These are phyloP conservation scores for Crambe crambe DNA, from an alignment of 37 sponge, comb jelly and placozoan species.

Conservation along the genomic window DNA sequence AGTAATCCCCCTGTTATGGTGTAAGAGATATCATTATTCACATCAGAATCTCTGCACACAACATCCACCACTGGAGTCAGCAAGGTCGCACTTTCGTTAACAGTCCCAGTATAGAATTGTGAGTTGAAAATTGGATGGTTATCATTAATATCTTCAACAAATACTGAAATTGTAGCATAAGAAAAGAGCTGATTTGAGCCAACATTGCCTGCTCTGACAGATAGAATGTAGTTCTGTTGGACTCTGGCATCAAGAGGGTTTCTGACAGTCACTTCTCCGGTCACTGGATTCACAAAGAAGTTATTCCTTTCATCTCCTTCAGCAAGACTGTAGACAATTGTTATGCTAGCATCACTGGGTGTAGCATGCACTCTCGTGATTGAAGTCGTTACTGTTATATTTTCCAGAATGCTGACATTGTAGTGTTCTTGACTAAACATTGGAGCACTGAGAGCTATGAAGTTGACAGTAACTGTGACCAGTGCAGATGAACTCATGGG, in stretches of 20 bases:
- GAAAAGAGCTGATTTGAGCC: conserved; percentile 40
- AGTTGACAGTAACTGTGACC: conserved; percentile 66
- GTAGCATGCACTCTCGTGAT: conserved; percentile 47
- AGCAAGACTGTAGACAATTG: conserved; percentile 45
- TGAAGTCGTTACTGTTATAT: conserved; percentile 1
- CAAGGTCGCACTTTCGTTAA: conserved; percentile 32
- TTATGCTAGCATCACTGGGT: conserved; percentile 35
- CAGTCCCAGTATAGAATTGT: conserved; percentile 22
- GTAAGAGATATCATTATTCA: conserved; percentile 41
- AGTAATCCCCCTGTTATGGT: neutral
- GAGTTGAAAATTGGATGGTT: conserved; percentile 37
- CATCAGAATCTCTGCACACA: conserved; percentile 54
- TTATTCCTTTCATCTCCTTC: conserved; percentile 46
- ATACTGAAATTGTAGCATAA: conserved; percentile 31
- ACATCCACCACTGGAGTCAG: conserved; percentile 35
- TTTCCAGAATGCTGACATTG: conserved; percentile 45
- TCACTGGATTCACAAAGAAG: conserved; percentile 46
- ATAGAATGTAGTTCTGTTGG: conserved; percentile 29
- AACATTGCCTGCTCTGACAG: conserved; percentile 37
- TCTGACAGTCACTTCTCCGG: conserved; percentile 44
- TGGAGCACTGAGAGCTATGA: conserved; percentile 45
- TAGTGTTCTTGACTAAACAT: conserved; percentile 43
- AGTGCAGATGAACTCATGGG: conserved; percentile 52
- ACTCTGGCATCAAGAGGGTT: conserved; percentile 24
- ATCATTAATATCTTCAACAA: conserved; percentile 68